Percentiles rank a stretch among this genome's conserved stretches.
These are phyloP conservation scores for Helogale parvula DNA, from an alignment of 2,113 vertebrate genomes.

Conservation along the genomic window DNA sequence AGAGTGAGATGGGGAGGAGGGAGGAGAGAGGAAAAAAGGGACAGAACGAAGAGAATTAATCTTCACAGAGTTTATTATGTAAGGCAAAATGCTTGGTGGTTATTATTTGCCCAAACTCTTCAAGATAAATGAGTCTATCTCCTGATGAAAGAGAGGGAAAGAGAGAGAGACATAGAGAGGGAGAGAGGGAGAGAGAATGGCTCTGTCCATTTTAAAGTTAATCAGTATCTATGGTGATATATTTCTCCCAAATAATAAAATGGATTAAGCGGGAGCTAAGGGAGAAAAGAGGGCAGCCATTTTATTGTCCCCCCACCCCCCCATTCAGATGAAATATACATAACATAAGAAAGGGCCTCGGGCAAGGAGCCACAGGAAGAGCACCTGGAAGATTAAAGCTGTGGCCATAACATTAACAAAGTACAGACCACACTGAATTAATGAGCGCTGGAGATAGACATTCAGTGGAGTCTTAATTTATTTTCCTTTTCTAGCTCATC, in stretches of 20 bases:
- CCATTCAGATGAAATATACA: slow-evolving; percentile 92
- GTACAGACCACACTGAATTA: slow-evolving; percentile 95
- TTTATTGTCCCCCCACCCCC: slow-evolving; percentile 86
- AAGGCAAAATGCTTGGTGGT: slow-evolving; percentile 88
- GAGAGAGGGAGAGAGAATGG: slow-evolving; percentile 87
- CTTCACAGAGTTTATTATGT: slow-evolving; percentile 88
- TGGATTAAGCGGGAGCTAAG: slow-evolving; percentile 91
- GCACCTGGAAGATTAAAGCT: slow-evolving; percentile 95
- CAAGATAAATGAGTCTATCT: slow-evolving; percentile 92
- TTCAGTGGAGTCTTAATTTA: slow-evolving; percentile 98
- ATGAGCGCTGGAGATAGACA: slow-evolving; percentile 93
- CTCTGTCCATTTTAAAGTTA: slow-evolving; percentile 95
- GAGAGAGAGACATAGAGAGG: slow-evolving; percentile 63
- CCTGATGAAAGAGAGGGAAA: slow-evolving; percentile 90
- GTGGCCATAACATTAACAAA: slow-evolving; percentile 92
- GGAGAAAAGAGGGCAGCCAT: slow-evolving; percentile 86
- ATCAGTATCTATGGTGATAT: slow-evolving; percentile 92
- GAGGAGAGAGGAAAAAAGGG: slow-evolving; percentile 86
- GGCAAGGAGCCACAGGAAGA: slow-evolving; percentile 87
- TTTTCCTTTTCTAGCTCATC: slow-evolving; percentile 97
- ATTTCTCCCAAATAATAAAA: slow-evolving; percentile 95
- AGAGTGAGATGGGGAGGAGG: background rate
- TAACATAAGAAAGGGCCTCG: slow-evolving; percentile 88
- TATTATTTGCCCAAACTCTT: slow-evolving; percentile 93
- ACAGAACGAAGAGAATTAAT: slow-evolving; percentile 88